Evolutionary conservation across 92 coral and sea anemone species (phyloP).

Genomic region (Epizoanthus stellaris): DNA sequence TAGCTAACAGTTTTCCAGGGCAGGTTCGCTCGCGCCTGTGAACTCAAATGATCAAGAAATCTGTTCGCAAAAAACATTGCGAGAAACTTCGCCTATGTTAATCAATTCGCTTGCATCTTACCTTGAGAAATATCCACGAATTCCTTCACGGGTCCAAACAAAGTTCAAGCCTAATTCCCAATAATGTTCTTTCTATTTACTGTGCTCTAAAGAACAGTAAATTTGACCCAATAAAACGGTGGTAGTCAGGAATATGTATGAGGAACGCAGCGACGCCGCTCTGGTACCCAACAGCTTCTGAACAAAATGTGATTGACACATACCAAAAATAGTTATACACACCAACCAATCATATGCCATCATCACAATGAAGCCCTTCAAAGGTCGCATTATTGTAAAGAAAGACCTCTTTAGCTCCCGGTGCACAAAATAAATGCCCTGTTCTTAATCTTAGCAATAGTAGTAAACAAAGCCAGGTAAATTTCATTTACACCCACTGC

Average conservation of each 20-base stretch:
- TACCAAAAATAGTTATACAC: slow-evolving; percentile 73
- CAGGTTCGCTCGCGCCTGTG: slow-evolving; percentile 5
- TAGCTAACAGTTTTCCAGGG: slow-evolving; percentile 29
- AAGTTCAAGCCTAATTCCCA: not conserved
- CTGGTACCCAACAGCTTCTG: not conserved
- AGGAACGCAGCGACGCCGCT: slow-evolving; percentile 27
- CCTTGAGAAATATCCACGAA: slow-evolving; percentile 8
- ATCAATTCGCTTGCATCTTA: slow-evolving; percentile 7
- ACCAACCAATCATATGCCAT: slow-evolving; percentile 19
- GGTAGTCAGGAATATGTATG: slow-evolving; percentile 8
- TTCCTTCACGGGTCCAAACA: slow-evolving; percentile 26
- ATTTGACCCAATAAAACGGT: slow-evolving; percentile 17
- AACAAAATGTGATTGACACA: slow-evolving; percentile 81
- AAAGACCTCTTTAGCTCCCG: slow-evolving; percentile 1
- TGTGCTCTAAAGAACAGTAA: slow-evolving; percentile 16
- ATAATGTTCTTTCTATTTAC: not conserved
- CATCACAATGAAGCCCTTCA: slow-evolving; percentile 35
- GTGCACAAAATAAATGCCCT: not conserved
- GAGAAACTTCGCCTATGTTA: slow-evolving; percentile 5
- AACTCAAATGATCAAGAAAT: slow-evolving; percentile 36
- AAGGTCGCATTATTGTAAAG: slow-evolving; percentile 1
- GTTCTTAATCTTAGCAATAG: not conserved
- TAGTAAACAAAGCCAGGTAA: not conserved
- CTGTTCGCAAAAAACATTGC: slow-evolving; percentile 34
- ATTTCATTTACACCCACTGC: not conserved